Evolutionary conservation across 2,797 vertebrate genomes (phyloP).

Genomic region (Eulemur albifrons): DNA sequence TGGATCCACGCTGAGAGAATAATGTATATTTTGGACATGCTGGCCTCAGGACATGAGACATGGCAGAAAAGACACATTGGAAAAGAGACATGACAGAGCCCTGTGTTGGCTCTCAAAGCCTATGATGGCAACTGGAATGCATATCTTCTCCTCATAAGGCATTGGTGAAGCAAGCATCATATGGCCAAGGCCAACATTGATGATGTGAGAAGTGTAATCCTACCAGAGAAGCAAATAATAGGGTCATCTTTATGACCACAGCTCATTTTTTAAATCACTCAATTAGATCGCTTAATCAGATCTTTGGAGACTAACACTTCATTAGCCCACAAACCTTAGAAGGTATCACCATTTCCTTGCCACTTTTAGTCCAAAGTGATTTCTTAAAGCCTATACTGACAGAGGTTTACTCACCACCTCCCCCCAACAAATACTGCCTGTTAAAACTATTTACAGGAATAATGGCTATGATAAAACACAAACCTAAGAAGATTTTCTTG

Average conservation of each 20-base stretch:
- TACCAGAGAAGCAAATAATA: too few species aligned
- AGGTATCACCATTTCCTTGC: neutral
- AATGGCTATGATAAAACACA: neutral
- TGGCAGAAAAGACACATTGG: fast-evolving
- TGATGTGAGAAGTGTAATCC: neutral
- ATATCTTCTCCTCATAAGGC: neutral
- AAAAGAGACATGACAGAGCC: neutral
- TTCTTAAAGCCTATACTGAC: neutral
- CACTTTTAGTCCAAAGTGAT: neutral
- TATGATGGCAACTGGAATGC: too few species aligned
- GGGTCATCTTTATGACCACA: neutral
- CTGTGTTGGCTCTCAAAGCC: neutral
- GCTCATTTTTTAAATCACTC: neutral
- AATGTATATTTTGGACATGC: neutral
- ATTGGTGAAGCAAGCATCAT: fast-evolving
- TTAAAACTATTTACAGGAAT: neutral
- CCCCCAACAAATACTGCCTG: neutral
- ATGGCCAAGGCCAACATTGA: fast-evolving
- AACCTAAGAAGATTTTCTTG: neutral
- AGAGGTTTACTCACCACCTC: neutral
- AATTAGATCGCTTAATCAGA: neutral
- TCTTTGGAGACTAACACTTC: neutral
- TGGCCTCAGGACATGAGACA: neutral
- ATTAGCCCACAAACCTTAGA: neutral
- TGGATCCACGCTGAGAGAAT: neutral